Evolutionary conservation across 2,797 vertebrate genomes (phyloP).

Genomic region (Cheirogaleus major): DNA sequence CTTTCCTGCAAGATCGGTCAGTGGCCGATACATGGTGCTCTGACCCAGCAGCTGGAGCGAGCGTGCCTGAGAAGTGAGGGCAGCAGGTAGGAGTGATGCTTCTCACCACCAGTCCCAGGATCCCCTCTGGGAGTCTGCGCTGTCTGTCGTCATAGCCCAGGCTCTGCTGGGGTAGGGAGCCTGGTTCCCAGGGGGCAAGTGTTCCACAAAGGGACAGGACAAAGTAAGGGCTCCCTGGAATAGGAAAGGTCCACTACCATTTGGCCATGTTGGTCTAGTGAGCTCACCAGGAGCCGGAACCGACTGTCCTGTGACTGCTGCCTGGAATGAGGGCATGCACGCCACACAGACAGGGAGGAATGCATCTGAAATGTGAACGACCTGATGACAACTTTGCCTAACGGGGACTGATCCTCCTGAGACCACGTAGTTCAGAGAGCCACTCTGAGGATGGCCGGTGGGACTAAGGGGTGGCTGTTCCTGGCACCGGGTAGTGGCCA

Average conservation of each 20-base stretch:
- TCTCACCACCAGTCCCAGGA: background rate
- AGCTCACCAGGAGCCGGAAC: background rate
- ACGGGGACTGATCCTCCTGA: background rate
- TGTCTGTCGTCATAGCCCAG: background rate
- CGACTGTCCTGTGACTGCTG: background rate
- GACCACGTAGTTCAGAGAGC: background rate
- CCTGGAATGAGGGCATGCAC: background rate
- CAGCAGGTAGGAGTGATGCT: rapidly evolving
- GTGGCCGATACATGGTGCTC: background rate
- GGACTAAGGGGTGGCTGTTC: rapidly evolving
- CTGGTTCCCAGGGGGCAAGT: background rate
- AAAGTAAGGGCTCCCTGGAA: background rate
- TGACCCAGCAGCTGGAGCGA: background rate
- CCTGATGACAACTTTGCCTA: background rate
- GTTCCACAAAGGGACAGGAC: background rate
- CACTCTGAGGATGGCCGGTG: background rate
- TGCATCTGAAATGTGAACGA: rapidly evolving
- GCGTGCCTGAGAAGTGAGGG: background rate
- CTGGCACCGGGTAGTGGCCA: background rate
- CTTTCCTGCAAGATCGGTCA: background rate
- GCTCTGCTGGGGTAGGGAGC: background rate
- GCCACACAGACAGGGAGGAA: rapidly evolving
- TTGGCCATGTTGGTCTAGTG: background rate
- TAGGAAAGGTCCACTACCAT: background rate
- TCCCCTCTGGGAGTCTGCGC: background rate